Percentiles rank a stretch among this genome's conserved stretches.
Conservation (phyloP, 2,797 vertebrate species). For the Tinamus major region DNA sequence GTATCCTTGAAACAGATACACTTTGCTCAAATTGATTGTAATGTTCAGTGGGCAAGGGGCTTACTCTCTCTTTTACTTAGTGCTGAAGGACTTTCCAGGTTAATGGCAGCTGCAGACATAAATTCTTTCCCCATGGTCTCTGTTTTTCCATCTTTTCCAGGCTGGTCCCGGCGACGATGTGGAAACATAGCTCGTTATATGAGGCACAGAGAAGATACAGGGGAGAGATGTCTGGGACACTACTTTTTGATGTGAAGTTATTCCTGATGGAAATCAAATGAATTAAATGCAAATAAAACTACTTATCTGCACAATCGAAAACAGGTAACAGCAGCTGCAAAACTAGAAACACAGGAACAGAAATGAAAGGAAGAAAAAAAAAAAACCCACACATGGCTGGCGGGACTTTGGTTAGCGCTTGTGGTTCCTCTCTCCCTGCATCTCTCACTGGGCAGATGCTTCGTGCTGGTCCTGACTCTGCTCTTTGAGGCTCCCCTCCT, state of each 20-base stretch:
- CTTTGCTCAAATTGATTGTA: not conserved
- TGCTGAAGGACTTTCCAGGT: not conserved
- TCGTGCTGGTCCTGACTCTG: not conserved
- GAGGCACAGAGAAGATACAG: not conserved
- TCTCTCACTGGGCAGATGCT: not conserved
- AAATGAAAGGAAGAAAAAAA: slow-evolving; percentile 24
- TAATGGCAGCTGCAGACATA: slow-evolving; percentile 27
- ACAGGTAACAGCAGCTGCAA: not conserved
- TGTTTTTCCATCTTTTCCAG: slow-evolving; percentile 9
- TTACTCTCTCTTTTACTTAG: not conserved
- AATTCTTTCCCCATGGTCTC: slow-evolving; percentile 13
- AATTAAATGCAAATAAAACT: not conserved
- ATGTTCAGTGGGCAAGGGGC: slow-evolving; percentile 2
- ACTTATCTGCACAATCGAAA: not conserved
- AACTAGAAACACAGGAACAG: not conserved
- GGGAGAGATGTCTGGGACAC: not conserved
- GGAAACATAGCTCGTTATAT: not conserved
- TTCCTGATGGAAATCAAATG: not conserved
- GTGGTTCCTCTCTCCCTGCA: not conserved
- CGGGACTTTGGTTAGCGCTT: not conserved
- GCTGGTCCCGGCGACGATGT: not conserved
- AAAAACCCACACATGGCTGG: not conserved
- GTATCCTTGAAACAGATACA: not conserved
- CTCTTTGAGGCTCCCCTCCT: not conserved
- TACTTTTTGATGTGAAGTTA: not conserved